A percentile compares a stretch with the other conserved stretches of the same genome.
phyloP scores from a whole-genome alignment of 2,888 invertebrate species.

The Odiellus spinosus region DNA sequence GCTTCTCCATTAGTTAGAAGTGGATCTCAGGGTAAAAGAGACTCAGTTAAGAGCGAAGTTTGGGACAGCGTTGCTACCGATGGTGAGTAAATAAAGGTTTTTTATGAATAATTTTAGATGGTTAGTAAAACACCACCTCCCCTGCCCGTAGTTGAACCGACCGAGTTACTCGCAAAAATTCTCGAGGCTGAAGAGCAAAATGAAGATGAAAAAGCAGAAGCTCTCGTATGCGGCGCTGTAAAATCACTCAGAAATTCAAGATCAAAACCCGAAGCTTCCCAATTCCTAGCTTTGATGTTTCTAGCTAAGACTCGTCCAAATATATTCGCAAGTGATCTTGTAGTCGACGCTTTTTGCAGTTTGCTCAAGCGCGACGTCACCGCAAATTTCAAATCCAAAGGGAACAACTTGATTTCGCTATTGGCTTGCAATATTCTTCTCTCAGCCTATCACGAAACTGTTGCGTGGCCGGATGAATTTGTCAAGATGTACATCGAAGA shows the following conservation, averaged over 20 bases:
- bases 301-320: conserved; percentile 61
- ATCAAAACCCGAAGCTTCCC: conserved; percentile 63
- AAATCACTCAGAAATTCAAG: conserved; percentile 57
- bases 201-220: conserved; percentile 54
- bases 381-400: conserved; percentile 48
- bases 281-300: conserved; percentile 61
- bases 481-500: conserved; percentile 90
- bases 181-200: conserved; percentile 56
- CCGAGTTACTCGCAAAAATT: conserved; percentile 56
- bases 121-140: too few relatives aligned
- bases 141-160: conserved; percentile 62
- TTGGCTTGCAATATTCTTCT: conserved; percentile 68
- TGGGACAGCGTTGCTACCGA: conserved; percentile 62
- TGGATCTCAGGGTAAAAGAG: conserved; percentile 12
- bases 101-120: too few relatives aligned
- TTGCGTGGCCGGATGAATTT: conserved; percentile 80
- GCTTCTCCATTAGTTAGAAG: conserved; percentile 11
- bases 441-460: conserved; percentile 59
- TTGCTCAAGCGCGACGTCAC: conserved; percentile 55
- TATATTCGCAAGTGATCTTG: conserved; percentile 31
- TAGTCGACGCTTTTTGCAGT: conserved; percentile 53
- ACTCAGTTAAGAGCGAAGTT: conserved; percentile 33
- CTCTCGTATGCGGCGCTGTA: conserved; percentile 72
- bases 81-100: conserved; percentile 22
- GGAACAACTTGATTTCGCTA: conserved; percentile 61